Evolutionary conservation across 1,140 invertebrate species (phyloP).

Genomic region (Homalodisca vitripennis): DNA sequence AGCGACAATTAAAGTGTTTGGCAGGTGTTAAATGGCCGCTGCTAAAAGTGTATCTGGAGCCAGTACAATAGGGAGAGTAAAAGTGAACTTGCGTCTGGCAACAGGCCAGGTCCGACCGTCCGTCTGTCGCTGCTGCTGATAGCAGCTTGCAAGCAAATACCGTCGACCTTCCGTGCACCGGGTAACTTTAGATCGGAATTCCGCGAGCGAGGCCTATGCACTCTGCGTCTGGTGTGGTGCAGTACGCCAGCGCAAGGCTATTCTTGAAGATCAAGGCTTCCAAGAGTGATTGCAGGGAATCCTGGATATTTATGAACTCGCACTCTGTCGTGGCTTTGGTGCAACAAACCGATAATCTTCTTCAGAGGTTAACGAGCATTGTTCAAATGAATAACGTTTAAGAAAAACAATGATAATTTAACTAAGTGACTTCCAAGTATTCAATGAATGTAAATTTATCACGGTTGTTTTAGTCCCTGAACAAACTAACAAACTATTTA

Average conservation of each 20-base stretch:
- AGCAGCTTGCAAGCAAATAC: conserved; percentile 4
- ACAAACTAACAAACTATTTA: too few species aligned
- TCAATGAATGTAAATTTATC: too few species aligned
- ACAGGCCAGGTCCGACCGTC: neutral
- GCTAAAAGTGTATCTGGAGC: conserved; percentile 6
- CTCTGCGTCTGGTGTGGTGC: neutral
- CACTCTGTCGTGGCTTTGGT: neutral
- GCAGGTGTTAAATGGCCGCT: neutral
- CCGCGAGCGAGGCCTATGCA: neutral
- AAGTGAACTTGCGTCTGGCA: neutral
- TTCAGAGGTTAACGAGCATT: too few species aligned
- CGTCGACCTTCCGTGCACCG: conserved; percentile 6
- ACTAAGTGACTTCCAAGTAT: too few species aligned
- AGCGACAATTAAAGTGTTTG: conserved; percentile 4
- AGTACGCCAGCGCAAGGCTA: neutral
- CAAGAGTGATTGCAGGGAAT: neutral
- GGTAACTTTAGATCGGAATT: neutral
- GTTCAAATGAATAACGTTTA: too few species aligned
- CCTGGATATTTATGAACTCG: neutral
- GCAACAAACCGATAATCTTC: too few species aligned
- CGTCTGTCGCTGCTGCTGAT: too few species aligned
- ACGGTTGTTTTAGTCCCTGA: too few species aligned
- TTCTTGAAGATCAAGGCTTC: neutral
- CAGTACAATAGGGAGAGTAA: conserved; percentile 3
- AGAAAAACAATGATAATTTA: too few species aligned